Evolutionary conservation across 2,888 invertebrate genomes (phyloP).

Genomic region (Leptinotarsa tumamoca): DNA sequence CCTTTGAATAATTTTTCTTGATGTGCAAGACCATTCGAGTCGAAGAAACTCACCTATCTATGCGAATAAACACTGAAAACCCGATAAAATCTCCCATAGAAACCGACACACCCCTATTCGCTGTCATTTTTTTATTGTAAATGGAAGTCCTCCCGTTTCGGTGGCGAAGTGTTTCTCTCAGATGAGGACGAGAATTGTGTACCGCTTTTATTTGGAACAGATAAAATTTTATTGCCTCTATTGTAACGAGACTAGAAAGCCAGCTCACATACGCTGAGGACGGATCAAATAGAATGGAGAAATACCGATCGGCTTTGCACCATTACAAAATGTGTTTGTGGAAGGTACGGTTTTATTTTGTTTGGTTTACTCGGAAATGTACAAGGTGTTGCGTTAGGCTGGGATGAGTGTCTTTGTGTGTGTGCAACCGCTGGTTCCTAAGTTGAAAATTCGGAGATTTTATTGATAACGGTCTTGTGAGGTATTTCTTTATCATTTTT

Average conservation of each 20-base stretch:
- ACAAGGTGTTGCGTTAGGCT: conserved; percentile 3
- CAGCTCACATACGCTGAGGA: conserved; percentile 29
- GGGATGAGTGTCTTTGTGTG: not conserved
- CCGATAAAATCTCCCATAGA: not conserved
- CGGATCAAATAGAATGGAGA: conserved; percentile 42
- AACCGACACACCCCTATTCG: conserved; percentile 30
- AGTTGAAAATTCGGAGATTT: not conserved
- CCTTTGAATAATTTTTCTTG: too few species aligned
- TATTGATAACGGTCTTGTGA: conserved; percentile 9
- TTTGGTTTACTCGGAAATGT: conserved; percentile 2
- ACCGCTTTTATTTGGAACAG: conserved; percentile 46
- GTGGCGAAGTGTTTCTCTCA: conserved; percentile 38
- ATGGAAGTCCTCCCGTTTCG: conserved; percentile 29
- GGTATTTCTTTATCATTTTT: too few species aligned
- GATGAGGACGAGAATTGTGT: conserved; percentile 44
- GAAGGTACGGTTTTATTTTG: conserved; percentile 24
- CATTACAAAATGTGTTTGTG: conserved; percentile 31
- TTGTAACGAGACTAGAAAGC: conserved; percentile 42
- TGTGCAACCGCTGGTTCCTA: not conserved
- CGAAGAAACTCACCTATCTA: too few species aligned
- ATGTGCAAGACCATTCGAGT: too few species aligned
- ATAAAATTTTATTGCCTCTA: conserved; percentile 46
- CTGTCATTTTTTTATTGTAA: conserved; percentile 36
- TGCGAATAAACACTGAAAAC: not conserved
- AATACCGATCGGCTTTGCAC: conserved; percentile 34